Base-by-base conservation (phyloP, 37 sponge, comb jelly and placozoan genomes). In the Hormiphora californensis region DNA sequence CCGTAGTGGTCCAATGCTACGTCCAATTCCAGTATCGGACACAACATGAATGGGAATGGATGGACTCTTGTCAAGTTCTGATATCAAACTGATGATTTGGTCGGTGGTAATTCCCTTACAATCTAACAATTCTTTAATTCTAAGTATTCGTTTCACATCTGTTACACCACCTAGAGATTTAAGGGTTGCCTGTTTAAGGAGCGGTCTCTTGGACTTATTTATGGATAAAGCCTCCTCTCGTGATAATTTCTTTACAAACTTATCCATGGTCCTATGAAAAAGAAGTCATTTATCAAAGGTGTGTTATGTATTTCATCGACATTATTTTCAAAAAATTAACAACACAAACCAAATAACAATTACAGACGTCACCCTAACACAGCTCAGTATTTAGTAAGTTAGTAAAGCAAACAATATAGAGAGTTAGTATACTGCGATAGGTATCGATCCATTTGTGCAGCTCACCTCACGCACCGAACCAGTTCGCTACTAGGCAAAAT, bases 181-280 rank as follows among this genome's bases (percentile, higher is more conserved):
- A 22, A 73, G 44, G n/a, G 81, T 73, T 22, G 81, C 81, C 43
- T 73, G 81, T 33, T 41, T 73, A 5, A 73, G 81, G 17, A 43
- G 81, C 3, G 81, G 81, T 21, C 81, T 22, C 81, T 73, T 73
- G 3, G 81, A 43, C 19, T 28, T n/a, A 12, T 46, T 21, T 28
- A 36, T 17, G 7, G 7, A 4, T 30, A 43, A 43, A 11, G 43
- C 81, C 43, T 73, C 81, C 30, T 73, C 81, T 27, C 46, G 32
- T 19, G 81, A 41, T 5, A 73, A 28, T 21, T 46, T 33, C 44
- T 73, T 73, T 9, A 73, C 81, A 33, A 43, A 73, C 25, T 73
- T 73, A 28, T 73, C 81, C 81, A 73, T 73, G 28, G 31, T 65
- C 5, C 62, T n/a, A n/a, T n/a, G n/a, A n/a, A n/a, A n/a, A n/a